Evolutionary conservation across 2,888 invertebrate genomes (phyloP), one percentile per base, ranked within the genome.

Genomic region (Morpho helenor): DNA sequence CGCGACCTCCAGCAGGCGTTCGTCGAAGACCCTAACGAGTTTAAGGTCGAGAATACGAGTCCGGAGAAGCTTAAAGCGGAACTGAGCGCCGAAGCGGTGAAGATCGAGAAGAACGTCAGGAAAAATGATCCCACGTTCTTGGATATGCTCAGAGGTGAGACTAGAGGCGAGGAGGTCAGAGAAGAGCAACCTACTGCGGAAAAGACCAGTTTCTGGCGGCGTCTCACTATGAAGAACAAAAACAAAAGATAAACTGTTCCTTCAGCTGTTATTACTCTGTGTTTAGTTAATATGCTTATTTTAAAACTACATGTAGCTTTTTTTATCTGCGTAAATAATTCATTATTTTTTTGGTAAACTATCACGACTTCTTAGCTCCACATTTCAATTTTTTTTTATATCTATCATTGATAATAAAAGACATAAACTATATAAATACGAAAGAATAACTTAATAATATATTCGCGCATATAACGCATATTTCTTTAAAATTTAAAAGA

Each of bases 1-100:
- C 91, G 96, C 42, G 96, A 96, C 80, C 91, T 96, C 69, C 94
- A 95, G 74, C 95, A 96, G 77, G 93, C 93, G 48, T 94, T 94
- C 79, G 94, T 94, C 69, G 94, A 94, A 74, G 94, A 94, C 79
- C 94, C 94, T 66, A 94, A 94, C 80, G 94, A 94, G 85, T 94
- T 94, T 81, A 92, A 93, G 75, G 93, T 94, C 68, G 94, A 94
- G 72, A 93, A 94, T 73, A 93, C 93, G 74, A 93, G 93, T 69
- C 93, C 92, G 53, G 94, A 94, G 77, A 93, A 94, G 72, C 83
- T 94, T 68, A 94, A 94, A 80, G 91, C 94, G 45, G 94, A 94
- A 70, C 86, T 94, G 59, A 93, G 93, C 80, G 92, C 93, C 45
- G 93, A 94, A 77, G 93, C 94, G 64, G 89, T 94, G 52, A 94